Evolutionary conservation across 2,113 vertebrate species (phyloP), one percentile per base, ranked within the genome.

Genomic region (Leptosomus discolor): DNA sequence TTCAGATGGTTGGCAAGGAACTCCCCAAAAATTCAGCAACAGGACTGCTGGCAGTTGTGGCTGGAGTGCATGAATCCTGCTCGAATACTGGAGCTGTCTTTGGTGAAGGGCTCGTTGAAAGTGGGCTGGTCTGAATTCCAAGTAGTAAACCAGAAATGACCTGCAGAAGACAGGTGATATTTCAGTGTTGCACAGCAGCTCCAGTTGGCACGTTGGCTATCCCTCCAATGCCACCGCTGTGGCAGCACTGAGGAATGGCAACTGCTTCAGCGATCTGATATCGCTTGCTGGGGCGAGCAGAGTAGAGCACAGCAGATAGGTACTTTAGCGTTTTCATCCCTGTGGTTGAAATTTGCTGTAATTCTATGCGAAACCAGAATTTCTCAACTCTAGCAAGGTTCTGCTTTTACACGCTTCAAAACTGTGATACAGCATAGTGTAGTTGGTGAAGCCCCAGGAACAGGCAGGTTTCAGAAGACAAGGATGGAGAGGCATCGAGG

Each of bases 261-360:
- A 2, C 63, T 34, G 11, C 3, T 1, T 22, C 67, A 9, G 3
- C 26, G 63, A 26, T 15, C 23, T 41, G 39, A 3, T 27, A 19
- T 3, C 1, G 3, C 71, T n/a, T 2, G 0, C 11, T 54, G 75
- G 65, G 24, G 13, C 50, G 36, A 21, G 65, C 2, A 24, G 51
- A 56, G 50, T 5, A 43, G 32, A 56, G 46, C 61, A 27, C 36
- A 41, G 43, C 63, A 56, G 45, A 36, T 7, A 24, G 43, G 23
- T 37, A 17, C 43, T 32, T 39, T 1, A 53, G 24, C 0, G 0
- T 27, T 79, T 70, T 50, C 36, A 10, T 83, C 23, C 8, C 11
- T 29, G 45, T 57, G 21, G 9, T 37, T 85, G 61, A 5, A 29
- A n/a, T 74, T 60, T 85, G 70, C 74, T 83, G 50, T 41, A 45